Evolutionary conservation across 2,113 vertebrate species (phyloP), one percentile per base, ranked within the genome.

Genomic region (Sitta europaea): DNA sequence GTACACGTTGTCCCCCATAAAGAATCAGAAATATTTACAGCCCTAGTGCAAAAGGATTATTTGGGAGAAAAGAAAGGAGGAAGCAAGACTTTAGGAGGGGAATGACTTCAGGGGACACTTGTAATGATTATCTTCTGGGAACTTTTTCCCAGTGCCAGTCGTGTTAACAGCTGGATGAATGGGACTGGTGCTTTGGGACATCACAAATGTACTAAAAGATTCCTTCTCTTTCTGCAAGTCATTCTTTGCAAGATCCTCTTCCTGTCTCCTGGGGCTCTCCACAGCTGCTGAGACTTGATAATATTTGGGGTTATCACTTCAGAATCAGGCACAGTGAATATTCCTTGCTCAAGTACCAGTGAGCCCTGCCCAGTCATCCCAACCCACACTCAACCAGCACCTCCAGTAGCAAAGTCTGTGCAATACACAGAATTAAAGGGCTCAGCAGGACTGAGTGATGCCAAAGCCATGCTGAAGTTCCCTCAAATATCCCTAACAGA

Each of bases 201-300:
- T 80, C 31, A 58, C 12, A 63, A 63, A 55, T 1, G 11, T 8
- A 40, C 42, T 33, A 14, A 76, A 59, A 79, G 75, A 92, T 38
- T 87, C 66, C 84, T 78, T 76, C 43, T 40, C 80, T 87, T 88
- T 72, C 25, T 78, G 76, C 92, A 96, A 95, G 75, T 95, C 90
- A 74, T 47, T 42, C 92, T 76, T 43, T 1, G 6, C 65, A n/a
- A 90, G 67, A 91, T 92, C 79, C 86, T 70, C 9, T 91, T 96
- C 94, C 85, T 25, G 79, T 10, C 47, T 63, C 68, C 63, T n/a
- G 68, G 23, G 61, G 75, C 66, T 15, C 72, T 5, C 20, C 0
- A 1, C 91, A 78, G 93, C 95, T 96, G 92, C 90, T 82, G 33
- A 1, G 0, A 13, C 1, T 0, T 14, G 94, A 94, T 95, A 96